phyloP scores from a whole-genome alignment of 2,797 vertebrate genomes.

The Alauda arvensis region DNA sequence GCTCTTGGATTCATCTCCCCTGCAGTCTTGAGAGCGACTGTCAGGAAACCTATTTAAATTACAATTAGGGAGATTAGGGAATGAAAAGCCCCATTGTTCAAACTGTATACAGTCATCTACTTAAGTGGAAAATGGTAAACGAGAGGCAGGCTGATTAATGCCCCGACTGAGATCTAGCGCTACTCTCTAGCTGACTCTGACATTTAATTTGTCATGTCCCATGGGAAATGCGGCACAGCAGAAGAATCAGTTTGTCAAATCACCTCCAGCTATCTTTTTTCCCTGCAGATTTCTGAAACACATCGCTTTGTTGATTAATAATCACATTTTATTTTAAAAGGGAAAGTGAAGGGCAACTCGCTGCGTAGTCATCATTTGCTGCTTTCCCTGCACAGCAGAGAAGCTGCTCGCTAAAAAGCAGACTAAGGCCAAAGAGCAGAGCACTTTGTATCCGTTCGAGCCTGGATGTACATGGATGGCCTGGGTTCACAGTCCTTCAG shows the following conservation, averaged over 20 bases:
- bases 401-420: neutral
- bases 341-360: slow-evolving; percentile 2
- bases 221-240: slow-evolving; percentile 5
- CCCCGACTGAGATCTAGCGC: neutral
- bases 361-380: slow-evolving; percentile 5
- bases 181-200: slow-evolving; percentile 11
- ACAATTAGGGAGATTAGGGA: slow-evolving; percentile 43
- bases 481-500: neutral
- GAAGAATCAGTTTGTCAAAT: slow-evolving; percentile 33
- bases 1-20: slow-evolving; percentile 40
- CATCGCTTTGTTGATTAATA: slow-evolving; percentile 46
- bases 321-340: slow-evolving; percentile 38
- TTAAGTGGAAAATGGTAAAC: slow-evolving; percentile 60
- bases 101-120: slow-evolving; percentile 52
- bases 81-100: slow-evolving; percentile 59
- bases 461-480: neutral
- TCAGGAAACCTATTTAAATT: slow-evolving; percentile 64
- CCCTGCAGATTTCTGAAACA: neutral
- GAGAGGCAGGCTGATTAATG: slow-evolving; percentile 55
- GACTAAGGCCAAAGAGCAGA: neutral
- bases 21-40: slow-evolving; percentile 9
- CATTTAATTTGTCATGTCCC: slow-evolving; percentile 39
- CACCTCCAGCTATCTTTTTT: slow-evolving; percentile 19
- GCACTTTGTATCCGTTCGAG: neutral
- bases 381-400: neutral